phyloP scores from a whole-genome alignment of 2,888 invertebrate species.

The Drosophila mulleri region DNA sequence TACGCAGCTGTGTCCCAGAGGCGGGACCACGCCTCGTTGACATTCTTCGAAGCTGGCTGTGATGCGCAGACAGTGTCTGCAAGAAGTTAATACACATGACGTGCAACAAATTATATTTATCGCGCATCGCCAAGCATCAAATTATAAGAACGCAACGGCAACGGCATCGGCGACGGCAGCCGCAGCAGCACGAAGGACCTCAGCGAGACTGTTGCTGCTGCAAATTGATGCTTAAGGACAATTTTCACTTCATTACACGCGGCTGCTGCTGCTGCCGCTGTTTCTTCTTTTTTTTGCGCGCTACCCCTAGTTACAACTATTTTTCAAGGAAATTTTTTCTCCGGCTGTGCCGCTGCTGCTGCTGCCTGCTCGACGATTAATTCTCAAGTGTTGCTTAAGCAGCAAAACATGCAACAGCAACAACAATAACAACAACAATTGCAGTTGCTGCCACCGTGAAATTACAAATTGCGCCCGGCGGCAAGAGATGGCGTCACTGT shows the following conservation, averaged over 20 bases:
- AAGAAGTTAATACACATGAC: slow-evolving; percentile 81
- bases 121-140: slow-evolving; percentile 82
- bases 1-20: slow-evolving; percentile 37
- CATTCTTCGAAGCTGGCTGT: slow-evolving; percentile 14
- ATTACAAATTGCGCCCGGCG: slow-evolving; percentile 69
- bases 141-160: slow-evolving; percentile 67
- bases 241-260: slow-evolving; percentile 83
- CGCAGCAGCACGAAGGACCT: slow-evolving; percentile 31
- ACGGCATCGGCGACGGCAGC: slow-evolving; percentile 51
- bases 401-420: slow-evolving; percentile 49
- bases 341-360: slow-evolving; percentile 4
- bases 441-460: slow-evolving; percentile 59
- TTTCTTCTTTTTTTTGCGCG: slow-evolving; percentile 4
- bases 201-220: slow-evolving; percentile 26
- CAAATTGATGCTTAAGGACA: slow-evolving; percentile 84
- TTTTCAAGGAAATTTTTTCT: slow-evolving; percentile 52
- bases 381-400: slow-evolving; percentile 61
- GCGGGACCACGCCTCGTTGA: slow-evolving; percentile 38
- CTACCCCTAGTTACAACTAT: slow-evolving; percentile 34
- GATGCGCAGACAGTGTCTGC: slow-evolving; percentile 59
- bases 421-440: slow-evolving; percentile 14
- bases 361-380: slow-evolving; percentile 53
- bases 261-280: slow-evolving; percentile 8
- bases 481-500: slow-evolving; percentile 41
- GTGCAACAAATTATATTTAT: slow-evolving; percentile 82